Evolutionary conservation across 2,113 vertebrate species (phyloP).

Genomic region (Anthoscopus minutus): DNA sequence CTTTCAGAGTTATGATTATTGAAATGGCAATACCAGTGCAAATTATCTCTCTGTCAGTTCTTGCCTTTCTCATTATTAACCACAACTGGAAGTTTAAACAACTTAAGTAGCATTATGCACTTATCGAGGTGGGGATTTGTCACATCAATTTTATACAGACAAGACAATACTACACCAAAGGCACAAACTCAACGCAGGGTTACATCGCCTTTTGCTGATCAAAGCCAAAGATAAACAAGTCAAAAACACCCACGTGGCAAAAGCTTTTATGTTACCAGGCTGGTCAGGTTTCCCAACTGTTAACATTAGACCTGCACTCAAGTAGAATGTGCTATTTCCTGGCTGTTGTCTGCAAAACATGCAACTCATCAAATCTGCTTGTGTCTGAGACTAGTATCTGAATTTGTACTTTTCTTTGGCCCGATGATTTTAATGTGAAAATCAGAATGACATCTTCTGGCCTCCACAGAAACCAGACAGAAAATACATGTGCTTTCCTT

Average conservation of each 20-base stretch:
- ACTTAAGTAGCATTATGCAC: not conserved
- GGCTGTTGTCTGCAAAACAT: not conserved
- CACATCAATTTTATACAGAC: not conserved
- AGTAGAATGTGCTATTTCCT: not conserved
- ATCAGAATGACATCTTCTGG: not conserved
- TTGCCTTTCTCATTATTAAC: not conserved
- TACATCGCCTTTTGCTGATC: not conserved
- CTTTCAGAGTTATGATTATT: not conserved
- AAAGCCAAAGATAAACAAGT: not conserved
- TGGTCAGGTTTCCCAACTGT: not conserved
- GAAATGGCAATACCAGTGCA: not conserved
- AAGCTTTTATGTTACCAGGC: not conserved
- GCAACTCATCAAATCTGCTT: not conserved
- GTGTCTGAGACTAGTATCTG: not conserved
- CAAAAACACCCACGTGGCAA: rapidly evolving
- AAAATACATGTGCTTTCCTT: not conserved
- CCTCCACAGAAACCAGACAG: not conserved
- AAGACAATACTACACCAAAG: not conserved
- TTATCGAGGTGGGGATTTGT: not conserved
- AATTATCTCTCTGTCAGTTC: not conserved
- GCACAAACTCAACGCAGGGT: not conserved
- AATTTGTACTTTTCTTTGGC: not conserved
- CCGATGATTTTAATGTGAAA: not conserved
- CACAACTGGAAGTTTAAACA: not conserved
- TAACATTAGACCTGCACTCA: not conserved